Conservation (phyloP, 1,140 invertebrate species). For the Camponotus floridanus region DNA sequence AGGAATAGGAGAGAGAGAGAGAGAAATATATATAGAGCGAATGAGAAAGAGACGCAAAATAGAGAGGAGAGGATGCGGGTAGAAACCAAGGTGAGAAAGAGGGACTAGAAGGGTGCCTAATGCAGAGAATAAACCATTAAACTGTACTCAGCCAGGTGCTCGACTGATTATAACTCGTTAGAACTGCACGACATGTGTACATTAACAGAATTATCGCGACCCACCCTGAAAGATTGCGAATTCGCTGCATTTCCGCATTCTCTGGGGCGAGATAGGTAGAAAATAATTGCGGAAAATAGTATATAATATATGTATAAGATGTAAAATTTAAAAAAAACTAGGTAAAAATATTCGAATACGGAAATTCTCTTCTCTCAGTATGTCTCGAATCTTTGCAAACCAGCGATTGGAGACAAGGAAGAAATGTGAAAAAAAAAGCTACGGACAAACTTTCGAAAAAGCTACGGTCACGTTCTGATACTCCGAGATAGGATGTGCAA, state of each 20-base stretch:
- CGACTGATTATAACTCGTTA: constrained; percentile 81
- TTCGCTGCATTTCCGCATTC: neutral
- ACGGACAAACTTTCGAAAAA: constrained; percentile 16
- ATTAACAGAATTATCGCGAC: constrained; percentile 77
- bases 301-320: neutral
- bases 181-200: constrained; percentile 77
- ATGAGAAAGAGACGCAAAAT: constrained; percentile 24
- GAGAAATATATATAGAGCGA: neutral
- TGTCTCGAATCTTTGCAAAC: neutral
- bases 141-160: constrained; percentile 77
- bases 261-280: neutral
- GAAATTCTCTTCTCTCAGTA: neutral
- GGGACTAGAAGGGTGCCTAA: constrained; percentile 54
- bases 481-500: constrained; percentile 25
- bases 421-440: constrained; percentile 18
- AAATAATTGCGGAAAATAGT: neutral
- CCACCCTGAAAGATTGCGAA: constrained; percentile 41
- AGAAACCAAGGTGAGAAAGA: constrained; percentile 51
- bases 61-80: constrained; percentile 23
- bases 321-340: neutral
- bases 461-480: constrained; percentile 24
- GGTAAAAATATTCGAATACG: neutral
- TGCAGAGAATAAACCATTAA: constrained; percentile 79
- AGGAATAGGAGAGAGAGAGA: neutral
- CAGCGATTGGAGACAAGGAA: neutral